Conservation (phyloP, 1,140 invertebrate species). For the Tetramorium alpestre region DNA sequence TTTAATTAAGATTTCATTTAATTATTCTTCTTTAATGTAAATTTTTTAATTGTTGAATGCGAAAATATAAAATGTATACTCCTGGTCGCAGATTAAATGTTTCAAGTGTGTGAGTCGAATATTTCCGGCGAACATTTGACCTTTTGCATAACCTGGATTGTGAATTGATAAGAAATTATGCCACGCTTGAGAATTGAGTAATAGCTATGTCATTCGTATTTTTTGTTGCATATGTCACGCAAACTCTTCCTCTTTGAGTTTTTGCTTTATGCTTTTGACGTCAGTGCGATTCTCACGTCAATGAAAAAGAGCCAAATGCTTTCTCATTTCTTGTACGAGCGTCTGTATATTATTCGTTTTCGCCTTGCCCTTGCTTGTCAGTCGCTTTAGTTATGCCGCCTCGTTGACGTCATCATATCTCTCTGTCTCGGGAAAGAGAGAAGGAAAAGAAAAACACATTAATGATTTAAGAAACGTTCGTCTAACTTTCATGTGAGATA, state of each 20-base stretch:
- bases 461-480: constrained; percentile 7
- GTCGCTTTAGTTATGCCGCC: constrained; percentile 53
- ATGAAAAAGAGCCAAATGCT: constrained; percentile 38
- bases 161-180: constrained; percentile 22
- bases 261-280: not conserved
- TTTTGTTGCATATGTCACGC: not conserved
- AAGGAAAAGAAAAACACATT: not conserved
- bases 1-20: not conserved
- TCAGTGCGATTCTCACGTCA: constrained; percentile 56
- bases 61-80: not conserved
- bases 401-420: constrained; percentile 48
- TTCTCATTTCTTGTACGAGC: constrained; percentile 59
- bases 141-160: constrained; percentile 9
- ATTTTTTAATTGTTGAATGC: not conserved
- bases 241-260: not conserved
- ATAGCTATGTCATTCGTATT: not conserved
- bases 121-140: constrained; percentile 27
- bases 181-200: constrained; percentile 26
- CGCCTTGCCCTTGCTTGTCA: constrained; percentile 51
- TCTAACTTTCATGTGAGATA: constrained; percentile 10
- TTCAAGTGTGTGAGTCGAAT: not conserved
- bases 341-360: constrained; percentile 57
- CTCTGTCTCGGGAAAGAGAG: not conserved
- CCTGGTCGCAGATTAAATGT: not conserved
- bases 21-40: not conserved